Evolutionary conservation across 2,797 vertebrate genomes (phyloP), one percentile per base, ranked within the genome.

Genomic region (Acridotheres tristis): DNA sequence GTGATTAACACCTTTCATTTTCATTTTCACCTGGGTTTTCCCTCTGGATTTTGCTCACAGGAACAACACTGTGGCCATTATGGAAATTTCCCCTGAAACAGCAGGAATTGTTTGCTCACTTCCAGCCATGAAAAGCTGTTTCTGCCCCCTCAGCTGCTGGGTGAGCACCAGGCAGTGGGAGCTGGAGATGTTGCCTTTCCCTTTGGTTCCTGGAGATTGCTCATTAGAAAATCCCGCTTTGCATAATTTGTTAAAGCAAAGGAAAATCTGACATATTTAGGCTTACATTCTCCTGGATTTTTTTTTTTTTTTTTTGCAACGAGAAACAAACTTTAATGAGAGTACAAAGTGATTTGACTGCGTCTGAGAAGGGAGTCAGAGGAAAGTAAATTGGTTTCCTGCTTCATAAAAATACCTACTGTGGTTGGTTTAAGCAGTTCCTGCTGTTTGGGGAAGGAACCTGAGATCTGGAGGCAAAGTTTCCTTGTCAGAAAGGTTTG

Each of bases 291-390:
- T 57, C 47, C 55, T 81, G 50, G 62, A 40, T 68, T 1, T 22
- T 27, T 54, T 30, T 61, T 23, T 55, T 26, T 32, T 58, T 40
- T 66, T 27, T 59, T 83, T 76, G n/a, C 61, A n/a, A 51, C 1
- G 4, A 72, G 83, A 80, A 75, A 36, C 30, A 80, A 74, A 53
- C 63, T 48, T 42, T 34, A 55, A 57, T 65, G 45, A 26, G 73
- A 81, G 71, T 27, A 48, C 42, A 10, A 63, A 87, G 50, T 21
- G 16, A 48, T 45, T n/a, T 86, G 57, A 47, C 53, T 94, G 32
- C 71, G 85, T 92, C 93, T 96, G 94, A 92, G 63, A 85, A 94
- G 55, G 50, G 71, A 96, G 80, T 47, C 87, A 89, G 93, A 88
- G 94, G 89, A 95, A 96, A 97, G 88, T 82, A 90, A 89, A 72